Conservation (phyloP, 92 coral and sea anemone genomes). For the Scolanthus callimorphus region DNA sequence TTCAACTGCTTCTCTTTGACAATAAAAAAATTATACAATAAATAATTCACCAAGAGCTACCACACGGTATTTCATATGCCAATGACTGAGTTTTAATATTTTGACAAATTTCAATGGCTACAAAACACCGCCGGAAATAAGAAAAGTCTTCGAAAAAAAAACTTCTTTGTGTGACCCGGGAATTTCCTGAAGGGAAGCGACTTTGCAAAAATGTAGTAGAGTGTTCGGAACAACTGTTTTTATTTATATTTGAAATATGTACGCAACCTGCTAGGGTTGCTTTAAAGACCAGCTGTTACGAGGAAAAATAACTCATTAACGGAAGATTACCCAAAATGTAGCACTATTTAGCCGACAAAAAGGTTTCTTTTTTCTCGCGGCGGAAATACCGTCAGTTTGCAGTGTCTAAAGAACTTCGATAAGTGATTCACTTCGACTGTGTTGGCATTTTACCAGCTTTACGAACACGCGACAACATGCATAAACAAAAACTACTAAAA, state of each 20-base stretch:
- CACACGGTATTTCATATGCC: constrained; percentile 60
- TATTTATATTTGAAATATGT: too few species aligned
- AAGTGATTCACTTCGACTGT: too few species aligned
- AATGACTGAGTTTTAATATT: too few species aligned
- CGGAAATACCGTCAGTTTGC: constrained; percentile 1
- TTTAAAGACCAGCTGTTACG: constrained; percentile 79
- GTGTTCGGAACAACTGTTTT: too few species aligned
- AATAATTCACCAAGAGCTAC: constrained; percentile 59
- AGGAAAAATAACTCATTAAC: background rate
- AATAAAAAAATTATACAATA: constrained; percentile 31
- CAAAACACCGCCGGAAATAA: constrained; percentile 14
- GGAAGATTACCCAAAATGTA: background rate
- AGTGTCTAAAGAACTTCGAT: too few species aligned
- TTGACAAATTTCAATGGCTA: constrained; percentile 2
- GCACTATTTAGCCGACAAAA: constrained; percentile 8
- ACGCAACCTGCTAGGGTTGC: constrained; percentile 72
- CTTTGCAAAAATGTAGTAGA: too few species aligned
- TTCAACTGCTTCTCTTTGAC: constrained; percentile 45
- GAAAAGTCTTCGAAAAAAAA: too few species aligned
- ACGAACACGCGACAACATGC: background rate
- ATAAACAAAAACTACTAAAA: background rate
- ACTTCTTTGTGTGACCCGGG: too few species aligned
- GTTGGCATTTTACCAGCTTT: background rate
- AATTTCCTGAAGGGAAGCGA: too few species aligned
- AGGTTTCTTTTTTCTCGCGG: constrained; percentile 8